phyloP scores from a whole-genome alignment of 2,113 vertebrate genomes.

The Pao palembangensis region DNA sequence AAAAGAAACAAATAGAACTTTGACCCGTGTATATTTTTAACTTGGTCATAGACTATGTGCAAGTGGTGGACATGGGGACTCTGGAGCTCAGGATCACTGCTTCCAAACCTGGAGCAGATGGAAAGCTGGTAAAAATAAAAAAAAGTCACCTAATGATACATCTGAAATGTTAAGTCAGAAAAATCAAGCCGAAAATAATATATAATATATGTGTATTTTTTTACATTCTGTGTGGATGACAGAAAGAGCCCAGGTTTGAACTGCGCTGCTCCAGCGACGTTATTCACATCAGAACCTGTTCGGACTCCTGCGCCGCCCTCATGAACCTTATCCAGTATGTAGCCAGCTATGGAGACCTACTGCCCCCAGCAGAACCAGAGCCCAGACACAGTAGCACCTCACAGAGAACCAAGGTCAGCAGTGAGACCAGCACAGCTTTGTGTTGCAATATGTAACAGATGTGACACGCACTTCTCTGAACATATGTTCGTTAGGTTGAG shows the following conservation, averaged over 20 bases:
- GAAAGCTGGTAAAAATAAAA: slow-evolving; percentile 76
- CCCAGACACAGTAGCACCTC: slow-evolving; percentile 70
- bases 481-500: slow-evolving; percentile 73
- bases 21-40: slow-evolving; percentile 4
- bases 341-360: slow-evolving; percentile 91
- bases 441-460: neutral
- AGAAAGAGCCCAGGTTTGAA: slow-evolving; percentile 90
- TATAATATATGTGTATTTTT: neutral
- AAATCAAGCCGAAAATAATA: neutral
- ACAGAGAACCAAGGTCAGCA: slow-evolving; percentile 81
- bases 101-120: slow-evolving; percentile 82
- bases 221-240: neutral
- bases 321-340: slow-evolving; percentile 99
- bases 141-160: neutral
- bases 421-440: neutral
- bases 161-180: neutral
- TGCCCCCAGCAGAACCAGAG: slow-evolving; percentile 77
- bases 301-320: slow-evolving; percentile 92
- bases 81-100: slow-evolving; percentile 91
- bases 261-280: slow-evolving; percentile 94
- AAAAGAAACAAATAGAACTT: neutral
- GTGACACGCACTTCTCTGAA: neutral
- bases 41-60: slow-evolving; percentile 86
- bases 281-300: slow-evolving; percentile 94
- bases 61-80: slow-evolving; percentile 95